These are phyloP conservation scores for Paratrypauchen microcephalus DNA, from an alignment of 2,797 vertebrate species.

Conservation along the genomic window DNA sequence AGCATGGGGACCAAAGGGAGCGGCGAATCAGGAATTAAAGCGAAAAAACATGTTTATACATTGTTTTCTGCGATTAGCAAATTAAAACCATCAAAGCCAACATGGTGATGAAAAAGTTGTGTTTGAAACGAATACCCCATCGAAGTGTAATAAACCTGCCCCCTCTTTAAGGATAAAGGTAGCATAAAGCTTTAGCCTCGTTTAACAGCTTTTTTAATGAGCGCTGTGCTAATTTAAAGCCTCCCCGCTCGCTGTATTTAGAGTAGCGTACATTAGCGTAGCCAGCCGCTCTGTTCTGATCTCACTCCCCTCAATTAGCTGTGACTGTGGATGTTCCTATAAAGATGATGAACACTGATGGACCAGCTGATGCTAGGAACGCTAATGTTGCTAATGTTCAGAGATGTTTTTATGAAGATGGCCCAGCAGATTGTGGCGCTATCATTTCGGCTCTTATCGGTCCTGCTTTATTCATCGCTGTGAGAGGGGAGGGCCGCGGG, in stretches of 20 bases:
- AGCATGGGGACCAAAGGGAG: no score
- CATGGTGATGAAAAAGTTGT: no score
- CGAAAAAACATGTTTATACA: no score
- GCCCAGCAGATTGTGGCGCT: background rate
- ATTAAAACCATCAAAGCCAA: no score
- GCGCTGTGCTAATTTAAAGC: slow-evolving; percentile 53
- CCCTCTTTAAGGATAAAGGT: slow-evolving; percentile 50
- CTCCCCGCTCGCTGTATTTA: slow-evolving; percentile 35
- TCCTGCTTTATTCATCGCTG: background rate
- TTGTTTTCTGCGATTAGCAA: no score
- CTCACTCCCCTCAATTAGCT: slow-evolving; percentile 11
- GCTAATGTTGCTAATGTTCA: background rate
- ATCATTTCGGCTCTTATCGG: background rate
- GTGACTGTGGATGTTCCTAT: background rate
- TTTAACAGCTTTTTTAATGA: slow-evolving; percentile 55
- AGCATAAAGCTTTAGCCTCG: slow-evolving; percentile 44
- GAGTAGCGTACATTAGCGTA: no score
- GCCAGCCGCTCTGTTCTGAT: slow-evolving; percentile 14
- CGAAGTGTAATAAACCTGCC: no score
- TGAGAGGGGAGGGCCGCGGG: background rate
- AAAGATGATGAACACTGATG: slow-evolving; percentile 8
- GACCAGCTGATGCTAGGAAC: background rate
- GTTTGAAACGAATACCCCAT: no score
- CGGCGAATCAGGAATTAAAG: no score
- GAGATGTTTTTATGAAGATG: slow-evolving; percentile 2